These are phyloP conservation scores for Hydropotes inermis DNA, from an alignment of 2,113 vertebrate genomes.

Conservation along the genomic window DNA sequence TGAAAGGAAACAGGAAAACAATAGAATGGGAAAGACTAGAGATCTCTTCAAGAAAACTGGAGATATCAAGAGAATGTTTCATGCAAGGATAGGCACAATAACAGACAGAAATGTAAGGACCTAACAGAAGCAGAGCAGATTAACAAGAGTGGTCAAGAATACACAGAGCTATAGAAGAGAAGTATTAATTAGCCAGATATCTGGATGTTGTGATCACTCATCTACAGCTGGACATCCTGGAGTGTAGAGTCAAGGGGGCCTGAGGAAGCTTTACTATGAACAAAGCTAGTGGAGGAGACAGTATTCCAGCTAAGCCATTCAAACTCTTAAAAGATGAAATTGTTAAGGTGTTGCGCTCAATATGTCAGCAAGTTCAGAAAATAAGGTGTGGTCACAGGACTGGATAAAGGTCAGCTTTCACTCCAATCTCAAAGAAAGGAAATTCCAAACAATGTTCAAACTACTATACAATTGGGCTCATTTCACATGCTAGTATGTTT, in stretches of 20 bases:
- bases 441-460: not conserved
- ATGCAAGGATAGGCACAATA: not conserved
- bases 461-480: not conserved
- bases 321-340: not conserved
- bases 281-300: not conserved
- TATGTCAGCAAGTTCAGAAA: not conserved
- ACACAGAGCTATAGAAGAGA: not conserved
- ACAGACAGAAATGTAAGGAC: not conserved
- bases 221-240: not conserved
- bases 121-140: not conserved
- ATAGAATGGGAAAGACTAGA: not conserved
- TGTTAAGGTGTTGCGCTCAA: not conserved
- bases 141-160: not conserved
- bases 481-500: not conserved
- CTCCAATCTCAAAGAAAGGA: not conserved
- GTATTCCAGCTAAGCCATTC: not conserved
- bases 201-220: not conserved
- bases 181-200: not conserved
- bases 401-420: not conserved
- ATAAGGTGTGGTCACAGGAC: not conserved
- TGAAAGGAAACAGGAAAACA: not conserved
- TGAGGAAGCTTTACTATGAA: not conserved
- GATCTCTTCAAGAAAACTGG: not conserved
- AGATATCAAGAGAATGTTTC: not conserved
- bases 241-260: not conserved